Conservation (phyloP, 1,140 invertebrate species). For the Leptinotarsa texana region DNA sequence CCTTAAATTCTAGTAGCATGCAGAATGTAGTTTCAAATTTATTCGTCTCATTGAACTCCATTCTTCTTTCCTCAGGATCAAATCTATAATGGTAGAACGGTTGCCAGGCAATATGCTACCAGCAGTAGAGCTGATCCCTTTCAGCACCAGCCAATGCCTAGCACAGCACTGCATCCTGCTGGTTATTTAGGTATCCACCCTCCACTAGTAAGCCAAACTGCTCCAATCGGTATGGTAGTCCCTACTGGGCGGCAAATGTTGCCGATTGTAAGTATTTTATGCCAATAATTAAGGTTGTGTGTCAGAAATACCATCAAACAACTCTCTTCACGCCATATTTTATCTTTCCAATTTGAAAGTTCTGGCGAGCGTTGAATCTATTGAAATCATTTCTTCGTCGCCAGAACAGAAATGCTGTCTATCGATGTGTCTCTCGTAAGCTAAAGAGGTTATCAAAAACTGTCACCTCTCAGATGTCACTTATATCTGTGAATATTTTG, state of each 20-base stretch:
- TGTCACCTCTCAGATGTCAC: no score
- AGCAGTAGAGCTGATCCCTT: constrained; percentile 78
- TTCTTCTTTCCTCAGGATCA: constrained; percentile 70
- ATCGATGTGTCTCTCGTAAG: no score
- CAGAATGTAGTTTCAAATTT: neutral
- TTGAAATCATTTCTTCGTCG: constrained; percentile 69
- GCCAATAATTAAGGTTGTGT: no score
- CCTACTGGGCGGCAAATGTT: constrained; percentile 70
- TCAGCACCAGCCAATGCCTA: constrained; percentile 62
- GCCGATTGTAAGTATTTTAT: constrained; percentile 59
- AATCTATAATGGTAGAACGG: constrained; percentile 79
- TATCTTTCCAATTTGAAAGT: no score
- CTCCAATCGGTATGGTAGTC: constrained; percentile 87
- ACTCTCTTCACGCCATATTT: no score
- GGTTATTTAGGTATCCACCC: constrained; percentile 70
- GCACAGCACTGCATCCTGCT: constrained; percentile 69
- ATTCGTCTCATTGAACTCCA: constrained; percentile 19
- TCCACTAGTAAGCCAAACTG: constrained; percentile 45
- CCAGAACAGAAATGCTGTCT: no score
- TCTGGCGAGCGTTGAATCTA: constrained; percentile 69
- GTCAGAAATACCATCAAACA: no score
- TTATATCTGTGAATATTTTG: no score
- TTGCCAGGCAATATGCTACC: constrained; percentile 68
- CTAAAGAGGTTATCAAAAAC: no score
- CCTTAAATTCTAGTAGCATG: no score